These are phyloP conservation scores for Antrozous pallidus DNA, from an alignment of 2,797 vertebrate species.

Conservation along the genomic window DNA sequence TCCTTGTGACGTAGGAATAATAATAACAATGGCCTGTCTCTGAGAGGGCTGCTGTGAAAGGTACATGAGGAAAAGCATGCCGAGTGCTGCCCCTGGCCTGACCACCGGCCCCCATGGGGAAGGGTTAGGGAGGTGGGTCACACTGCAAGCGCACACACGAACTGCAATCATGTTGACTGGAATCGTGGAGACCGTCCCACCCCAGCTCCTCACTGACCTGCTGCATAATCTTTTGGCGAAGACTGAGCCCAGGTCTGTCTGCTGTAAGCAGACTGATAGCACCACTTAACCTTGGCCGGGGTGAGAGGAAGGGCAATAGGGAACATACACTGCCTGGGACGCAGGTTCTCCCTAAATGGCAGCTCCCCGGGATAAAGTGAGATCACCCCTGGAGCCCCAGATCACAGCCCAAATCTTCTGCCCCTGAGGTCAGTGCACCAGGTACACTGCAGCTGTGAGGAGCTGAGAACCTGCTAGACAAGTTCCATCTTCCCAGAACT, in stretches of 20 bases:
- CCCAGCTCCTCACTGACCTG: not conserved
- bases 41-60: not conserved
- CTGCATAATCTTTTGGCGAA: not conserved
- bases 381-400: not conserved
- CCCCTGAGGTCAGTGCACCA: not conserved
- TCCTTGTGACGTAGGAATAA: not conserved
- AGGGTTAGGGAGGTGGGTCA: not conserved
- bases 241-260: not conserved
- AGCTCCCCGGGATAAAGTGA: not conserved
- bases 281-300: not conserved
- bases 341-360: not conserved
- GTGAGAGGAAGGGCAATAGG: not conserved
- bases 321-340: not conserved
- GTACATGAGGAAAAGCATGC: not conserved
- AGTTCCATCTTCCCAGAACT: not conserved
- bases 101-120: not conserved
- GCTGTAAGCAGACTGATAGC: not conserved
- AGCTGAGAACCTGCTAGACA: not conserved
- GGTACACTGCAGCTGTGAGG: not conserved
- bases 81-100: not conserved
- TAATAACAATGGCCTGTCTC: not conserved
- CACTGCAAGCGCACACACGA: not conserved
- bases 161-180: not conserved
- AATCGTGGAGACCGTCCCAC: not conserved
- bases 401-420: not conserved